Evolutionary conservation across 1,140 invertebrate species (phyloP).

Genomic region (Tachypleus tridentatus): DNA sequence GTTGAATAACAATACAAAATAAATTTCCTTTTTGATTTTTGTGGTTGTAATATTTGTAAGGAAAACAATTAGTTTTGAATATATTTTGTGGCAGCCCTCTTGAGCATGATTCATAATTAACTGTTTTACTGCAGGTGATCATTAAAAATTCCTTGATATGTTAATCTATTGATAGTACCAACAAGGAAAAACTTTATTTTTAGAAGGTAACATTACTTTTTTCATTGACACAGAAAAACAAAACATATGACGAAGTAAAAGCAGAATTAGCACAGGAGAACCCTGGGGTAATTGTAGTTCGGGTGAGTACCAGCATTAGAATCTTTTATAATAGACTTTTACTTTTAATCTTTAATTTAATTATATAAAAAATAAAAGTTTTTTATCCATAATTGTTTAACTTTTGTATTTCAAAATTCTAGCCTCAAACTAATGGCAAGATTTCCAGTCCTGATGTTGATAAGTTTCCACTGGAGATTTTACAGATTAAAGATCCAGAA

Average conservation of each 20-base stretch:
- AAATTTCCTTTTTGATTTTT: too few relatives aligned
- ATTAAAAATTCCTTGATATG: too few relatives aligned
- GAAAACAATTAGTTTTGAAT: too few relatives aligned
- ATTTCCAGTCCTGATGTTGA: slow-evolving; percentile 29
- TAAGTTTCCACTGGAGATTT: slow-evolving; percentile 52
- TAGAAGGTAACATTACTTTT: not conserved
- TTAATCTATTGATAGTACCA: too few relatives aligned
- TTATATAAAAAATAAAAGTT: not conserved
- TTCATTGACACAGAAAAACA: slow-evolving; percentile 5
- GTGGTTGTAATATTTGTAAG: too few relatives aligned
- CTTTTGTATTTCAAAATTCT: not conserved
- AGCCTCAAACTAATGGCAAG: slow-evolving; percentile 1
- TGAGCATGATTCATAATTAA: too few relatives aligned
- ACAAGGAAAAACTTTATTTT: too few relatives aligned
- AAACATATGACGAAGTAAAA: slow-evolving; percentile 26
- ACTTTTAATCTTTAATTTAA: too few relatives aligned
- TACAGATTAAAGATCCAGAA: slow-evolving; percentile 56
- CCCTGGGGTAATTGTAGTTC: not conserved
- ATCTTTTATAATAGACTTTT: not conserved
- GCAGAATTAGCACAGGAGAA: slow-evolving; percentile 27
- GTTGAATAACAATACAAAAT: too few relatives aligned
- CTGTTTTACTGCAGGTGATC: too few relatives aligned
- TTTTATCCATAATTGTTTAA: not conserved
- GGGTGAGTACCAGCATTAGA: slow-evolving; percentile 35
- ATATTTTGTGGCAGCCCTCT: too few relatives aligned